Conservation (phyloP, 92 coral and sea anemone species). For the Bergia puertoricense region DNA sequence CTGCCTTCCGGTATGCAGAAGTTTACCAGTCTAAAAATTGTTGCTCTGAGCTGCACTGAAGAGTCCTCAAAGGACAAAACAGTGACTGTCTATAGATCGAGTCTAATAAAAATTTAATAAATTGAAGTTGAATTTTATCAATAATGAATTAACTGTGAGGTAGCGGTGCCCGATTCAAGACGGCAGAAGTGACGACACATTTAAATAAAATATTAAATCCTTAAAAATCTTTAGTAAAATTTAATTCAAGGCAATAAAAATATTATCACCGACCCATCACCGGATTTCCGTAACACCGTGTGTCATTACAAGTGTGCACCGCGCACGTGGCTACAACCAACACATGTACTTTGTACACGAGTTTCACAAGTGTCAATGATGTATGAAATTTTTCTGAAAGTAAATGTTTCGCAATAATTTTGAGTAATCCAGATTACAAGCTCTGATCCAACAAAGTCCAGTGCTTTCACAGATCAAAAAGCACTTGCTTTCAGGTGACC, state of each 20-base stretch:
- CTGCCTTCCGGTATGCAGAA: no score
- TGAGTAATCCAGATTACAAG: not conserved
- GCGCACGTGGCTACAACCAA: not conserved
- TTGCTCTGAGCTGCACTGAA: no score
- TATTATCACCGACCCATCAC: not conserved
- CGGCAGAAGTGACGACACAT: not conserved
- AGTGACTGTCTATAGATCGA: no score
- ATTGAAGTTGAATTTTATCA: not conserved
- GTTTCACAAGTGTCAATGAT: not conserved
- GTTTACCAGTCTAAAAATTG: no score
- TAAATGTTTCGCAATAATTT: no score
- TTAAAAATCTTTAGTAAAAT: not conserved
- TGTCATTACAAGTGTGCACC: not conserved
- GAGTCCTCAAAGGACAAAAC: no score
- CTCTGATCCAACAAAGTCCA: not conserved
- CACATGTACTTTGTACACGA: conserved; percentile 7
- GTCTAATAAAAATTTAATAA: no score
- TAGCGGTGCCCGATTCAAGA: not conserved
- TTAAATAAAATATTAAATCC: not conserved
- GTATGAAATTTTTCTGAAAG: not conserved
- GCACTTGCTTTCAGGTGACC: no score
- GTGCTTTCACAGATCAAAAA: not conserved
- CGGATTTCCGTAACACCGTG: not conserved
- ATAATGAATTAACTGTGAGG: not conserved
- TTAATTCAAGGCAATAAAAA: not conserved